Conservation (phyloP, 2,888 invertebrate genomes). For the Pterostichus madidus region DNA sequence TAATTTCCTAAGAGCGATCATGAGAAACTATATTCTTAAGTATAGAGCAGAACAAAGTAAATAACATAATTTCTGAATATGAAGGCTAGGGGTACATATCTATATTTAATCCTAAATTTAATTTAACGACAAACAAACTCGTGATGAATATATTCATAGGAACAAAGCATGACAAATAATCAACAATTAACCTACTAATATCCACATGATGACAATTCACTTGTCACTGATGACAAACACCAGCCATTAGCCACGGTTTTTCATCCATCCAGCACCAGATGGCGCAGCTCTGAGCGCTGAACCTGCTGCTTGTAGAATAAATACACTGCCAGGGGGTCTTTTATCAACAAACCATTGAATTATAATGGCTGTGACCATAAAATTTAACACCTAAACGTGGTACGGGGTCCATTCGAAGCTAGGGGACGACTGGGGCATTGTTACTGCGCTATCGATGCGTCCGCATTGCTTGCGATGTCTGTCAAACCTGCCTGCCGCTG, state of each 20-base stretch:
- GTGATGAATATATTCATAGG: no score
- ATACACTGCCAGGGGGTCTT: constrained; percentile 57
- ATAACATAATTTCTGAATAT: no score
- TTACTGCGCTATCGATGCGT: constrained; percentile 34
- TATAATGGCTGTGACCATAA: constrained; percentile 70
- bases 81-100: no score
- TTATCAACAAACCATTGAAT: constrained; percentile 74
- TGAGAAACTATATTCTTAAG: no score
- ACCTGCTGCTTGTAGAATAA: constrained; percentile 55
- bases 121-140: no score
- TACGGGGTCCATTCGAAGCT: constrained; percentile 15
- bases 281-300: background rate
- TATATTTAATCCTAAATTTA: no score
- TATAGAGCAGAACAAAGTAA: no score
- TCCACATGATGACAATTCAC: constrained; percentile 62
- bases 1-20: no score
- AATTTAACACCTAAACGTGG: constrained; percentile 60
- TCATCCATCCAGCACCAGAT: constrained; percentile 40
- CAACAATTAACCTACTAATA: constrained; percentile 47
- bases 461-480: background rate
- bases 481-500: constrained; percentile 34
- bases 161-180: constrained; percentile 30
- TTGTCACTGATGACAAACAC: constrained; percentile 60
- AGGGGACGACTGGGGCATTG: constrained; percentile 40
- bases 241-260: constrained; percentile 18